Percentiles rank a stretch among this genome's conserved stretches.
phyloP scores from a whole-genome alignment of 1,140 invertebrate species.

The Ctenoplectra terminalis region DNA sequence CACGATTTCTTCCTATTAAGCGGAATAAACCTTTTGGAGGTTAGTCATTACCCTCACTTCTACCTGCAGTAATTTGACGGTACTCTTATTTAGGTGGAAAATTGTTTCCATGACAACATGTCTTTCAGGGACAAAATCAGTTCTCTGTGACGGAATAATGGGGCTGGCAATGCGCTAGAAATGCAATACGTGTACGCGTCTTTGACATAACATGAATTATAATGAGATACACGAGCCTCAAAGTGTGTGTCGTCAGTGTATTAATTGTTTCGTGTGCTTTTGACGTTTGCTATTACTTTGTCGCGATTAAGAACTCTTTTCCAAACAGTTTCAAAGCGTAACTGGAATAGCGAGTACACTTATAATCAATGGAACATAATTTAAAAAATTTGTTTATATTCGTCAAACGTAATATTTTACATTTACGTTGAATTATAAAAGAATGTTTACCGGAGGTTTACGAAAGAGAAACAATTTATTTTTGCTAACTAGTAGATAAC shows the following conservation, averaged over 20 bases:
- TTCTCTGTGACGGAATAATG: background rate
- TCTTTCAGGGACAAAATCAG: background rate
- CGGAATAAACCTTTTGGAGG: constrained; percentile 28
- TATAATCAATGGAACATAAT: no score
- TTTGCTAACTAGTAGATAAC: no score
- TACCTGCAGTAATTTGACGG: background rate
- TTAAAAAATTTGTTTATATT: no score
- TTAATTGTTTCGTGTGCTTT: background rate
- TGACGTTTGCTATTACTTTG: background rate
- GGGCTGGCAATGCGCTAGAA: background rate
- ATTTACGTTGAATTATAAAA: no score
- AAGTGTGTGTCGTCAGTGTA: background rate
- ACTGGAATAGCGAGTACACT: no score
- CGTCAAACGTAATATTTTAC: no score
- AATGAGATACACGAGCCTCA: background rate
- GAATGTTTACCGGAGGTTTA: no score
- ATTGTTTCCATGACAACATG: constrained; percentile 14
- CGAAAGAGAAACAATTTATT: no score
- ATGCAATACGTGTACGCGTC: no score
- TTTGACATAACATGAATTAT: no score
- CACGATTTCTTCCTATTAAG: constrained; percentile 25
- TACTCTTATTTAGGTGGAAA: background rate
- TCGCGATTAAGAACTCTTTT: background rate
- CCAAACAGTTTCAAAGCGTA: background rate
- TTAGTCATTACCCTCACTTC: constrained; percentile 12